Percentiles rank a stretch among this genome's conserved stretches.
These are phyloP conservation scores for Battus philenor DNA, from an alignment of 1,140 invertebrate genomes.

Conservation along the genomic window DNA sequence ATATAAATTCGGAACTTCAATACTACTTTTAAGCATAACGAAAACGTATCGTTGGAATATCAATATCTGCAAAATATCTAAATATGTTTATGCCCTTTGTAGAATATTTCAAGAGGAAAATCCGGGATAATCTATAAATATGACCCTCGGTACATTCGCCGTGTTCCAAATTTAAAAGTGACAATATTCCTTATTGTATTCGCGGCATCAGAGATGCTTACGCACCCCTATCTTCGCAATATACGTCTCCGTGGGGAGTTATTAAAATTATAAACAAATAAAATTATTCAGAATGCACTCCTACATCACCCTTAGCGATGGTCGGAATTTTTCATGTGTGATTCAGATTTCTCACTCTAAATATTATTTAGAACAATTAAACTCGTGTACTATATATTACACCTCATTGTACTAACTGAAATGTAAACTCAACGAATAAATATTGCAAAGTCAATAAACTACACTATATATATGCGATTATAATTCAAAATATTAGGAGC, in stretches of 20 bases:
- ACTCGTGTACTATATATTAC: neutral
- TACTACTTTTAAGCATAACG: too few species aligned
- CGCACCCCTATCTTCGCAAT: slow-evolving; percentile 42
- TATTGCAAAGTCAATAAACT: too few species aligned
- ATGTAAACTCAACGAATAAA: too few species aligned
- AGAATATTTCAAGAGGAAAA: slow-evolving; percentile 52
- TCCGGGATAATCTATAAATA: slow-evolving; percentile 67
- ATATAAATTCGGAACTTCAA: too few species aligned
- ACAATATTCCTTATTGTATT: slow-evolving; percentile 67
- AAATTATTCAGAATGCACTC: slow-evolving; percentile 64
- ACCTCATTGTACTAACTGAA: too few species aligned
- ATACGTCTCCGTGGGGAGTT: slow-evolving; percentile 51
- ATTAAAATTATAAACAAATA: slow-evolving; percentile 76
- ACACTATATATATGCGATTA: too few species aligned
- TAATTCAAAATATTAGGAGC: too few species aligned
- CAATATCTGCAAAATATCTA: too few species aligned
- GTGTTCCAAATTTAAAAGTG: slow-evolving; percentile 58
- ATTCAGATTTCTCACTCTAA: slow-evolving; percentile 21
- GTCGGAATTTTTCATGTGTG: slow-evolving; percentile 47
- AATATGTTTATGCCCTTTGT: slow-evolving; percentile 49
- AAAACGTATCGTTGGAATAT: slow-evolving; percentile 5
- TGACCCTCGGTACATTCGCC: slow-evolving; percentile 43
- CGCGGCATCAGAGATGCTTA: slow-evolving; percentile 60
- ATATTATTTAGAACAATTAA: slow-evolving; percentile 5
- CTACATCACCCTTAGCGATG: slow-evolving; percentile 34